Evolutionary conservation across 2,113 vertebrate genomes (phyloP), one percentile per base, ranked within the genome.

Genomic region (Prolemur simus): DNA sequence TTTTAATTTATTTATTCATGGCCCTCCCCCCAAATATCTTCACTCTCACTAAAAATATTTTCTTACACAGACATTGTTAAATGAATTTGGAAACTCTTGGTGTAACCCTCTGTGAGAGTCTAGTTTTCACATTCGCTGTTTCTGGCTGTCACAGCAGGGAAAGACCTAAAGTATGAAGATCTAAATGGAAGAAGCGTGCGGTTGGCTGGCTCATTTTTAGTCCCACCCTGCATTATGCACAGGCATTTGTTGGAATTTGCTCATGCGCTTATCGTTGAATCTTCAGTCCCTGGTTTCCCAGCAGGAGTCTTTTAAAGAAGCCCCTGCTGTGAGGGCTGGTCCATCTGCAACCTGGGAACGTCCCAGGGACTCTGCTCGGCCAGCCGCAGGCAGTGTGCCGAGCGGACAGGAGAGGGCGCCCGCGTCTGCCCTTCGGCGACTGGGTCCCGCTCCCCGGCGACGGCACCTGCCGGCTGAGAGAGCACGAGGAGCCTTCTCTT

Each of bases 381-480:
- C 1, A 11, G 13, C 34, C 58, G 66, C 42, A 56, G 0, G 85
- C 88, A 77, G 0, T 91, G 34, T 52, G 3, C n/a, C 0, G 12
- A 52, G 4, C 6, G 7, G 39, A 56, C 96, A 80, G 77, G 3
- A 96, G 97, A 96, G 93, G 97, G 93, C 60, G 45, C 86, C 34
- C 2, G 1, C 32, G 68, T 32, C 78, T 14, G 17, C 20, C 25
- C 39, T 45, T 89, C 18, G 11, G 78, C 47, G 0, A 10, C 49
- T 21, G 49, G 10, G 54, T 21, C 32, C 21, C 0, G 52, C 52
- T 7, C 11, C 64, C 42, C n/a, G 32, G 21, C 8, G 47, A 4
- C 20, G 42, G 8, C 49, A 5, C n/a, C 69, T 69, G 45, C 27
- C 11, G 0, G 20, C 83, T 1, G 52, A 32, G 80, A 47, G 71